Evolutionary conservation across 2,113 vertebrate genomes (phyloP), one percentile per base, ranked within the genome.

Genomic region (Leptodactylus fuscus): DNA sequence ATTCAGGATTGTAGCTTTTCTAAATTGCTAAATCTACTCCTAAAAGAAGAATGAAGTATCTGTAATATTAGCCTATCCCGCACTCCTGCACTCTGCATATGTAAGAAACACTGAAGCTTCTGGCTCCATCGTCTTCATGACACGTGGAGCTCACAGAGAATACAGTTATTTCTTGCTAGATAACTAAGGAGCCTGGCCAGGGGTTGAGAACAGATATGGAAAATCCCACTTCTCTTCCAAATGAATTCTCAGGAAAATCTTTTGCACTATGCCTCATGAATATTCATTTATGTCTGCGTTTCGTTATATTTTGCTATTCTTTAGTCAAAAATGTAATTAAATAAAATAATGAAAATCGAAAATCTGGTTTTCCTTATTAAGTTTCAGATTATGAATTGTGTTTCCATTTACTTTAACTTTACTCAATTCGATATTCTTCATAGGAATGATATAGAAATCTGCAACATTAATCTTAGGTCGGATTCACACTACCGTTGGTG

Each of bases 141-240:
- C 82, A 84, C 82, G 73, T 84, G 73, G 82, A 84, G 71, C 82
- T 65, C 27, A 3, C 55, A 65, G 51, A 60, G 78, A 75, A 86
- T 81, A 74, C n/a, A 41, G 13, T 0, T 46, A 81, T 82, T 87
- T 87, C 87, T 36, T 74, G 81, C 82, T 49, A 82, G 81, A 82
- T 0, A 53, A 89, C 83, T 36, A 5, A 77, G 85, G 29, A 36
- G 81, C 22, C 20, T 77, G n/a, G 87, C 70, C 87, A 0, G 70
- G 65, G 81, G 18, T 81, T 44, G 69, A 29, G 70, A 60, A 70
- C 6, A 0, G 0, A 87, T 84, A 78, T 85, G 92, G 91, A 91
- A 91, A 92, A 90, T 88, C 90, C 91, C 88, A 48, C 0, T n/a
- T 0, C 27, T 51, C 76, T 22, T 32, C 88, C 77, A 38, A 62